These are phyloP conservation scores for Thalpophila matura DNA, from an alignment of 2,888 invertebrate species.

Conservation along the genomic window DNA sequence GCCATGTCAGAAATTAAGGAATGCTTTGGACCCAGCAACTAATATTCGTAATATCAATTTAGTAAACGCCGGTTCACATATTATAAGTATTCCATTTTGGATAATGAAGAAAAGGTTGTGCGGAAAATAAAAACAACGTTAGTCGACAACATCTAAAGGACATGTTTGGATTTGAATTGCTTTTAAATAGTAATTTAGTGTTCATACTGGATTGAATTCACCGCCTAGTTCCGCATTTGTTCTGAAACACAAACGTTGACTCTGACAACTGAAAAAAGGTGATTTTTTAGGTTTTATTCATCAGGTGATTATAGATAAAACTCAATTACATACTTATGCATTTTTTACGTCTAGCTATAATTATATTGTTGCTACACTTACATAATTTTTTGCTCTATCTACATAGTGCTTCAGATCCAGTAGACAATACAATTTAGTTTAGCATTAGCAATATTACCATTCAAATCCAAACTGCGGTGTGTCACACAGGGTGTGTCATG, in stretches of 20 bases:
- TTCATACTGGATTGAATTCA: slow-evolving; percentile 47
- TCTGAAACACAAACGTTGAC: not conserved
- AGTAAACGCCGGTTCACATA: slow-evolving; percentile 65
- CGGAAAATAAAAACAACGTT: slow-evolving; percentile 70
- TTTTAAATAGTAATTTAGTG: not conserved
- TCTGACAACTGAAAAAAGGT: not conserved
- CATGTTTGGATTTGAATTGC: slow-evolving; percentile 78
- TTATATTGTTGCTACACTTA: slow-evolving; percentile 25
- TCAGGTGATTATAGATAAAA: not conserved
- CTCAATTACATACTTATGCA: slow-evolving; percentile 9
- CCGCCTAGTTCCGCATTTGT: slow-evolving; percentile 1
- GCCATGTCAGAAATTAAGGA: slow-evolving; percentile 75
- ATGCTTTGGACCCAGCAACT: slow-evolving; percentile 74
- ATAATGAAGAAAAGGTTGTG: slow-evolving; percentile 70
- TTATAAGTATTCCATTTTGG: slow-evolving; percentile 58
- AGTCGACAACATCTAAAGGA: slow-evolving; percentile 74
- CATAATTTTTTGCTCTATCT: slow-evolving; percentile 39
- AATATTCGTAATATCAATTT: slow-evolving; percentile 68
- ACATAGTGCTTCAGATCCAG: slow-evolving; percentile 51
- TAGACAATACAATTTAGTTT: slow-evolving; percentile 27
- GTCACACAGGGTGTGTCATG: slow-evolving; percentile 79
- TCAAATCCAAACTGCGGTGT: slow-evolving; percentile 82
- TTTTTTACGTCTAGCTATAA: slow-evolving; percentile 16
- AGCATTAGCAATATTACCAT: slow-evolving; percentile 62
- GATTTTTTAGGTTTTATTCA: not conserved